Evolutionary conservation across 2,113 vertebrate genomes (phyloP), one percentile per base, ranked within the genome.

Genomic region (Odontophorus gujanensis): DNA sequence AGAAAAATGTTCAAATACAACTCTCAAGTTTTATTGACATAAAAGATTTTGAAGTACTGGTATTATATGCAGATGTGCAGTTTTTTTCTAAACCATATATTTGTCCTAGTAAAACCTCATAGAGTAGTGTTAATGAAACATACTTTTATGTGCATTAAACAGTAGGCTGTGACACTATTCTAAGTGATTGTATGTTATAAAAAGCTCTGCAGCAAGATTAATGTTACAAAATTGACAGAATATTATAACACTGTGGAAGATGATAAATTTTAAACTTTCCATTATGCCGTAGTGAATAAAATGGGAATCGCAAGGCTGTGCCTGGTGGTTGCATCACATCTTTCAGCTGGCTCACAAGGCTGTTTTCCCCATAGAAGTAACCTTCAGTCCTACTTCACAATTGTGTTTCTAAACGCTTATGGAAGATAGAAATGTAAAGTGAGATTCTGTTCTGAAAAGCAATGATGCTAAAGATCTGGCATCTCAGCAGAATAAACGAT

Each of bases 161-260:
- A 91, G 82, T 93, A 74, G 76, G 65, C 88, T 93, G 20, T 86
- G 89, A 84, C 93, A 92, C 57, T 88, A 38, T 86, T 97, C 96
- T 96, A 96, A 95, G 96, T 96, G 91, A 96, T 90, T 95, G 81
- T 76, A n/a, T 93, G 95, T 97, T 97, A 96, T 95, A 97, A 97
- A 97, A 96, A 95, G 80, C 95, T 95, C 85, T 92, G 74, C 92
- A 94, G 89, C 50, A 94, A 93, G 90, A 96, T 96, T 96, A 96
- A 97, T 94, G 89, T 87, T 95, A 68, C 58, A 81, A 96, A 97
- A 97, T 97, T 96, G 96, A 92, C 95, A 96, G 92, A 94, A 90
- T 97, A 93, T 96, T 97, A 95, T 89, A 97, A 97, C 85, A 85
- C 71, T 69, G 63, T 91, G 51, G 84, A 95, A 94, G 90, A 96